phyloP scores from a whole-genome alignment of 2,113 vertebrate genomes.

The Campylomormyrus tamandua region DNA sequence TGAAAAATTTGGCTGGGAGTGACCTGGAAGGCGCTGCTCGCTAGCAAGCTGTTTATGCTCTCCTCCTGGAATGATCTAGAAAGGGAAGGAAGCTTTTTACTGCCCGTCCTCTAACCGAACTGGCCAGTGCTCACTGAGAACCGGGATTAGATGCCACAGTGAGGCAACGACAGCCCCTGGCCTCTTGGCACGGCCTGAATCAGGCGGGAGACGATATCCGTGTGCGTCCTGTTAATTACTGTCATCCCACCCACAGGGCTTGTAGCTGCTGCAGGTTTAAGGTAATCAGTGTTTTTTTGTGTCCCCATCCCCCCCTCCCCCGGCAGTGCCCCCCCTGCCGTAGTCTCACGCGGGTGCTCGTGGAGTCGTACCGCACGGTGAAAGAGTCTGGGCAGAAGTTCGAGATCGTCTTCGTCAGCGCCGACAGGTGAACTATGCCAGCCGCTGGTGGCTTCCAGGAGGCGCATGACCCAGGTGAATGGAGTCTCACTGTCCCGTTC shows the following conservation, averaged over 20 bases:
- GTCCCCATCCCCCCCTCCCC: background rate
- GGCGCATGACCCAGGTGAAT: background rate
- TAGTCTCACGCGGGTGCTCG: constrained; percentile 86
- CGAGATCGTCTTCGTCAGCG: constrained; percentile 94
- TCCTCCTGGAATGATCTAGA: constrained; percentile 22
- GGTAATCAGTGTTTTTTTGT: background rate
- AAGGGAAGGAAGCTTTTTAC: constrained; percentile 28
- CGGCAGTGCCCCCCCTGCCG: constrained; percentile 87
- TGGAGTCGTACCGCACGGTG: constrained; percentile 86
- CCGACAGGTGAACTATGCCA: constrained; percentile 72
- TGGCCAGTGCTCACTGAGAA: background rate
- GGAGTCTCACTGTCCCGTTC: background rate
- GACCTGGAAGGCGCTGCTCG: constrained; percentile 22
- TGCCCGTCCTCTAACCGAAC: constrained; percentile 14
- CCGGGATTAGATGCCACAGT: constrained; percentile 1
- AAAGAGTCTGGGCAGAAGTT: constrained; percentile 92
- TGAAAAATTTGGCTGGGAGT: constrained; percentile 29
- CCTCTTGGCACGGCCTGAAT: background rate
- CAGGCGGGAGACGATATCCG: background rate
- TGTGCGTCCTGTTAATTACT: background rate
- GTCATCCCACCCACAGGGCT: background rate
- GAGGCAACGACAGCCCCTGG: background rate
- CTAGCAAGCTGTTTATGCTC: constrained; percentile 15
- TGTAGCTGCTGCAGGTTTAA: background rate
- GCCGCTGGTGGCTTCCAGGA: background rate